Conservation (phyloP, 2,888 invertebrate species). For the Cerastoderma edule region DNA sequence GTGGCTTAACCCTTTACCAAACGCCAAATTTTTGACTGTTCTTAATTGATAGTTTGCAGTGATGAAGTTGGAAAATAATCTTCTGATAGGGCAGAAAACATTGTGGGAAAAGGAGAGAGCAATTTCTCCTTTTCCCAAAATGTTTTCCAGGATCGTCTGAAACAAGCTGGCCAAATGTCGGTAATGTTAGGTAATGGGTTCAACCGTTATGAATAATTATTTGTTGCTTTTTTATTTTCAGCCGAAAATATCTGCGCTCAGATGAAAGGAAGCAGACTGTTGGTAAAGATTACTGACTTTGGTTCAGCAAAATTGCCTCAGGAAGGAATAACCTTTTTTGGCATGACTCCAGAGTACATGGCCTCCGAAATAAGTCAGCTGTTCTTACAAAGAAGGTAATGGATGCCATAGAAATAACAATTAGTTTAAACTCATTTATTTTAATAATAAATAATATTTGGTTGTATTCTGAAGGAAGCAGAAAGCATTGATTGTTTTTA, state of each 20-base stretch:
- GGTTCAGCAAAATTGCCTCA: conserved; percentile 60
- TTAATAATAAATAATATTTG: too few species aligned
- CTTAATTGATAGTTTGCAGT: too few species aligned
- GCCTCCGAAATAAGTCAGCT: conserved; percentile 57
- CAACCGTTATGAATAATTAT: not conserved
- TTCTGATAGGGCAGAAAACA: not conserved
- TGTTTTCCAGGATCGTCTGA: not conserved
- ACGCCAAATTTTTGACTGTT: too few species aligned
- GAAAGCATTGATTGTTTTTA: too few species aligned
- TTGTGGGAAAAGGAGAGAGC: too few species aligned
- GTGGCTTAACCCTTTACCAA: too few species aligned
- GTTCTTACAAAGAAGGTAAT: conserved; percentile 45
- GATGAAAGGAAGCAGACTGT: not conserved
- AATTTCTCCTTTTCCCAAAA: not conserved
- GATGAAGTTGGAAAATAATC: not conserved
- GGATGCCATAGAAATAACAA: not conserved
- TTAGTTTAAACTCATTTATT: too few species aligned
- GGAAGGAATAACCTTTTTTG: conserved; percentile 46
- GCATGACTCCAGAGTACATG: conserved; percentile 67
- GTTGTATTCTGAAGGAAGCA: not conserved
- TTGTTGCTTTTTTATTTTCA: conserved; percentile 33
- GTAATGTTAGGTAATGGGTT: not conserved
- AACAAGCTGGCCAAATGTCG: not conserved
- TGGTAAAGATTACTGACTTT: conserved; percentile 62
- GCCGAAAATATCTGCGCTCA: conserved; percentile 62